These are phyloP conservation scores for Anorthoa munda DNA, from an alignment of 2,888 invertebrate species.

Conservation along the genomic window DNA sequence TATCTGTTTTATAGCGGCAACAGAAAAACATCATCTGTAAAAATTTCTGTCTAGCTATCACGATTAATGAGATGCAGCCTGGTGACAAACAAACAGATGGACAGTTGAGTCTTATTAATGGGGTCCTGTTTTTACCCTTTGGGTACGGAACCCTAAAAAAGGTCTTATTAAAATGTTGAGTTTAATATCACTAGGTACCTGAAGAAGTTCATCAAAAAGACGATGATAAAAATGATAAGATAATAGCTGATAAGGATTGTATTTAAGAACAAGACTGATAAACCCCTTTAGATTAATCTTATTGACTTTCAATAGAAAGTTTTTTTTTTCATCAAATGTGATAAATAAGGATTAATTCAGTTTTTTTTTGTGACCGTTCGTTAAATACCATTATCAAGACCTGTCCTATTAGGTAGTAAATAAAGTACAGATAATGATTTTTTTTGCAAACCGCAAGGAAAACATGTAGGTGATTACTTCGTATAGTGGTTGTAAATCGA, in stretches of 20 bases:
- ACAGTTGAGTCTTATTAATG: no score
- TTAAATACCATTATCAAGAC: not conserved
- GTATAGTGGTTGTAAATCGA: constrained; percentile 5
- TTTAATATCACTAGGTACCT: no score
- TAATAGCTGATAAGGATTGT: not conserved
- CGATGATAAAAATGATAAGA: not conserved
- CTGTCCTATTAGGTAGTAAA: constrained; percentile 3
- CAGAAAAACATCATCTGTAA: no score
- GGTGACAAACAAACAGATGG: no score
- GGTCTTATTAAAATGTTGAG: no score
- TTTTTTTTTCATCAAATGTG: not conserved
- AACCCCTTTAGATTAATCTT: no score
- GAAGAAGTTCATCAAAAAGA: not conserved
- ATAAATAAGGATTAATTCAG: not conserved
- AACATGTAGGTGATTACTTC: constrained; percentile 9
- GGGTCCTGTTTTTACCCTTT: no score
- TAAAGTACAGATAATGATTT: not conserved
- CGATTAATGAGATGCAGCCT: no score
- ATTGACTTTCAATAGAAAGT: not conserved
- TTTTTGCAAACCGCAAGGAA: constrained; percentile 2
- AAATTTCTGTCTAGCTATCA: no score
- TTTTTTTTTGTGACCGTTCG: not conserved
- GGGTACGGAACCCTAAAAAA: no score
- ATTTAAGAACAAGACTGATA: no score
- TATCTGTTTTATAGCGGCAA: no score